A percentile compares a stretch with the other conserved stretches of the same genome.
phyloP scores from a whole-genome alignment of 2,113 vertebrate species.

The Carollia perspicillata region DNA sequence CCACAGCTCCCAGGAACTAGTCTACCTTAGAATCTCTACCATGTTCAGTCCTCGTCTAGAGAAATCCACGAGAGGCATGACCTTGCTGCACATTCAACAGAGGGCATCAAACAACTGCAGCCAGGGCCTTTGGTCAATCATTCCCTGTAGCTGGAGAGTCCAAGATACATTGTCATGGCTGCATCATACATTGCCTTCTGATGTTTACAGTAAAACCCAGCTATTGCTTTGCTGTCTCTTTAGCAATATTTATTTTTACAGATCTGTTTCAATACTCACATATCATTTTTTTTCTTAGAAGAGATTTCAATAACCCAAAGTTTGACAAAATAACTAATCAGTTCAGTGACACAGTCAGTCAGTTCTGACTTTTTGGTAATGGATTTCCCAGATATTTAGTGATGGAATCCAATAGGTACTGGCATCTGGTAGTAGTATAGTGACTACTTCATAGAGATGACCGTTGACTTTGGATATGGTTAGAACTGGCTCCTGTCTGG shows the following conservation, averaged over 20 bases:
- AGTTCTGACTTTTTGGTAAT: not conserved
- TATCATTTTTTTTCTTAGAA: not conserved
- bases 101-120: not conserved
- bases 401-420: not conserved
- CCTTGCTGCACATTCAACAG: not conserved
- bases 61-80: not conserved
- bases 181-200: not conserved
- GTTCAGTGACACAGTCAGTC: not conserved
- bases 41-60: not conserved
- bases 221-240: not conserved
- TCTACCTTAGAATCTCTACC: not conserved
- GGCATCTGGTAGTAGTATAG: not conserved
- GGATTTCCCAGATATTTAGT: not conserved
- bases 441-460: not conserved
- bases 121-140: not conserved
- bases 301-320: not conserved
- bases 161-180: fast-evolving
- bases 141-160: not conserved
- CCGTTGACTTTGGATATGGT: not conserved
- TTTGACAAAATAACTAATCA: not conserved
- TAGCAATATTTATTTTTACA: not conserved
- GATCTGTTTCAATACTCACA: not conserved
- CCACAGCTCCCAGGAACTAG: no score
- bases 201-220: not conserved
- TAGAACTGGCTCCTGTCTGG: not conserved